Conservation (phyloP, 1,140 invertebrate genomes). For the Parasteatoda tepidariorum region DNA sequence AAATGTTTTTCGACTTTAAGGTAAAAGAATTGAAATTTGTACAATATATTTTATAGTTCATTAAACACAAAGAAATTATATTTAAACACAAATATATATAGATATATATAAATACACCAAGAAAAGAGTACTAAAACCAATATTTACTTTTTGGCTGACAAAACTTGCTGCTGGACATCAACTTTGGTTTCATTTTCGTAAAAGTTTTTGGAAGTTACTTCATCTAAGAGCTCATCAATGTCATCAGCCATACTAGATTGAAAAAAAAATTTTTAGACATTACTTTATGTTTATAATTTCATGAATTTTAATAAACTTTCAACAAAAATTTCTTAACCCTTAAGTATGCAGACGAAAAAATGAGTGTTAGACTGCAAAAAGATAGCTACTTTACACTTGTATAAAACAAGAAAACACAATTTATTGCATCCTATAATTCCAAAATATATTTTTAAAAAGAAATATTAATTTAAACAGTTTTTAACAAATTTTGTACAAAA, state of each 20-base stretch:
- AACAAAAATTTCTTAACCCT: neutral
- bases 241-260: conserved; percentile 53
- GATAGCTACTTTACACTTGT: neutral
- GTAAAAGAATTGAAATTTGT: too few relatives aligned
- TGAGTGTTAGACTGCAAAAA: neutral
- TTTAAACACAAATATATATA: too few relatives aligned
- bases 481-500: too few relatives aligned
- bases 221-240: conserved; percentile 55
- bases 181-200: neutral
- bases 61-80: too few relatives aligned
- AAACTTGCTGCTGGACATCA: neutral
- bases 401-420: neutral
- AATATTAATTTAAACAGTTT: too few relatives aligned
- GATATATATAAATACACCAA: too few relatives aligned
- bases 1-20: too few relatives aligned
- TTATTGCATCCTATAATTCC: neutral
- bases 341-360: neutral
- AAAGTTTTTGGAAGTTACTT: conserved; percentile 63
- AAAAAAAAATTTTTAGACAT: neutral
- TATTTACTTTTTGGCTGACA: conserved; percentile 32
- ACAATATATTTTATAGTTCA: too few relatives aligned
- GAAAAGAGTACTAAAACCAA: too few relatives aligned
- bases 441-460: neutral
- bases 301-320: neutral
- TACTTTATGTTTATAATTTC: too few relatives aligned